These are phyloP conservation scores for Ischnura elegans DNA, from an alignment of 2,888 invertebrate species.

Conservation along the genomic window DNA sequence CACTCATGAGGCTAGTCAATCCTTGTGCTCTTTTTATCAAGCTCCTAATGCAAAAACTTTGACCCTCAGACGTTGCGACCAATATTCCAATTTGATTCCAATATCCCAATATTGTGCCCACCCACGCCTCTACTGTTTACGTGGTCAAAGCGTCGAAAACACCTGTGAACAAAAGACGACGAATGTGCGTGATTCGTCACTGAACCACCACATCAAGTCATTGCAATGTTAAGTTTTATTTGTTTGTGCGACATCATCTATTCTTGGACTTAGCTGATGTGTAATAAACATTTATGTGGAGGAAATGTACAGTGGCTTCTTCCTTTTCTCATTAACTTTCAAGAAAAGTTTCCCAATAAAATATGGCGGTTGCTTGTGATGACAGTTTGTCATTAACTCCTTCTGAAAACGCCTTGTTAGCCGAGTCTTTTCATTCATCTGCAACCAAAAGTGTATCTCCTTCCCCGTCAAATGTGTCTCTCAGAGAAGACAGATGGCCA, in stretches of 20 bases:
- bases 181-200: background rate
- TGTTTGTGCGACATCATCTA: background rate
- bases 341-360: conserved; percentile 28
- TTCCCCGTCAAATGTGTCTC: conserved; percentile 81
- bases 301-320: background rate
- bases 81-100: too few relatives aligned
- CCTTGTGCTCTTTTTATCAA: too few relatives aligned
- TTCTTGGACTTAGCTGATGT: background rate
- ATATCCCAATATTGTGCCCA: too few relatives aligned
- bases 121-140: too few relatives aligned
- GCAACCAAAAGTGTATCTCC: conserved; percentile 77
- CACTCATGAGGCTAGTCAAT: too few relatives aligned
- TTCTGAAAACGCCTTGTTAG: conserved; percentile 46
- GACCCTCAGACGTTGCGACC: too few relatives aligned
- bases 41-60: too few relatives aligned
- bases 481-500: conserved; percentile 79
- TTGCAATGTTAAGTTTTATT: background rate
- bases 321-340: background rate
- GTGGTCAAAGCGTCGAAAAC: too few relatives aligned
- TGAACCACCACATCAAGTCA: background rate
- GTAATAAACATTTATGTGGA: background rate
- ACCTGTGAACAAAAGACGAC: background rate
- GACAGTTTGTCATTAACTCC: conserved; percentile 58
- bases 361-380: conserved; percentile 62
- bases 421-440: conserved; percentile 47